Evolutionary conservation across 2,888 invertebrate genomes (phyloP), one percentile per base, ranked within the genome.

Genomic region (Lordiphosa fenestrarum): DNA sequence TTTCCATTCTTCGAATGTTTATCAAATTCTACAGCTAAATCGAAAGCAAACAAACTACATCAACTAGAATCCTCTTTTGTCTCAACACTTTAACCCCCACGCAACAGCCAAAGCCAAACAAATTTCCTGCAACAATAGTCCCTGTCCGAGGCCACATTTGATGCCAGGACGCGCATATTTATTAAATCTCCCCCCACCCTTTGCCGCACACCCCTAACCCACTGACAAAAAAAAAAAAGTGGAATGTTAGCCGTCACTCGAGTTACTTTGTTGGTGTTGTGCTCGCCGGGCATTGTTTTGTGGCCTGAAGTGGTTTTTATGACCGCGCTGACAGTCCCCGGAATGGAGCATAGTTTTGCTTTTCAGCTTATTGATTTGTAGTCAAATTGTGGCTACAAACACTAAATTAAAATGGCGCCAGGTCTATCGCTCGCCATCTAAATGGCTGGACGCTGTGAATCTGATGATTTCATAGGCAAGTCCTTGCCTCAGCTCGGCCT

Each of bases 361-460:
- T 56, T 66, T 13, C 44, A 15, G n/a, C 52, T 64, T 71, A 84
- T 76, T 77, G 85, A 77, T 85, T 80, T 83, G 84, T 69, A 77
- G 77, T 80, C 85, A 85, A 85, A 77, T 85, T 71, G 80, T 64
- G 61, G 57, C 80, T 63, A 63, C 51, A 48, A 51, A 52, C 46
- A 51, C 39, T 25, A 65, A 62, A 81, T 67, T 73, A 73, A 84
- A 80, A 62, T 65, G 84, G 84, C 84, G 85, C 84, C 85, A 71
- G 53, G 48, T 42, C 51, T 49, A 36, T 39, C 38, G 12, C 12
- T 19, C n/a, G 30, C 39, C 41, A 42, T 40, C 46, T 53, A 76
- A 81, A 77, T 76, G 67, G 81, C 67, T 76, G 81, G 77, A 41
- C 39, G 15, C 33, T 7, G 15, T 35, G 36, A 3, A 10, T 12